A percentile compares a stretch with the other conserved stretches of the same genome.
Evolutionary conservation across 2,797 vertebrate species (phyloP).

Genomic region (Scyliorhinus canicula): DNA sequence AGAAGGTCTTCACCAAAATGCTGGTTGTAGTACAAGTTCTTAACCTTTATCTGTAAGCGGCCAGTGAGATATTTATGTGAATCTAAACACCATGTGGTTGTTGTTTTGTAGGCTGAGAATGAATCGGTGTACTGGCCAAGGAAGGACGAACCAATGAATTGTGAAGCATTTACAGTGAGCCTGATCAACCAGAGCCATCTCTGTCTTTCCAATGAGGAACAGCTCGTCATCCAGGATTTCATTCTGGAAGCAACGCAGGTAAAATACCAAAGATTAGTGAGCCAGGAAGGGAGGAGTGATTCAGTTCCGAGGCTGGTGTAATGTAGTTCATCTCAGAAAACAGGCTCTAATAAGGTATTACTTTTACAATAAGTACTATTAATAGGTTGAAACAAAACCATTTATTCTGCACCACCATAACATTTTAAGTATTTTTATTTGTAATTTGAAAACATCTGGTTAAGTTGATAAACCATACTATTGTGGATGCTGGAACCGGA

Average conservation of each 20-base stretch:
- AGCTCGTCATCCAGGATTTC: conserved; percentile 80
- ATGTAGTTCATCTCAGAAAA: not conserved
- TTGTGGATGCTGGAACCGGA: too few relatives aligned
- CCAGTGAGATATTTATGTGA: too few relatives aligned
- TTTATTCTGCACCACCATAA: not conserved
- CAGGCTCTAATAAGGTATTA: not conserved
- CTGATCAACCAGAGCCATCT: conserved; percentile 73
- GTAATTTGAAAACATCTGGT: not conserved
- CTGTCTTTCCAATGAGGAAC: conserved; percentile 84
- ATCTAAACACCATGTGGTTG: not conserved
- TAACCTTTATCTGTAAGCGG: not conserved
- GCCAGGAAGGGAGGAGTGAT: not conserved
- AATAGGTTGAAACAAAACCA: not conserved
- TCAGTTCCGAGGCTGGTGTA: not conserved
- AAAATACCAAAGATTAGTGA: conserved; percentile 17
- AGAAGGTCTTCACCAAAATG: not conserved
- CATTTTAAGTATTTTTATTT: not conserved
- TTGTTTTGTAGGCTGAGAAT: conserved; percentile 61
- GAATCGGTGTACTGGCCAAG: conserved; percentile 76
- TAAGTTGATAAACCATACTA: not conserved
- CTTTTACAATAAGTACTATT: not conserved
- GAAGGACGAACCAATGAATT: conserved; percentile 78
- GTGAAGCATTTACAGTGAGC: conserved; percentile 78
- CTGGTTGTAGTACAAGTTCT: not conserved
- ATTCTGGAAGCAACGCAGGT: conserved; percentile 86